phyloP scores from a whole-genome alignment of 2,888 invertebrate genomes.

The Limnephilus lunatus region DNA sequence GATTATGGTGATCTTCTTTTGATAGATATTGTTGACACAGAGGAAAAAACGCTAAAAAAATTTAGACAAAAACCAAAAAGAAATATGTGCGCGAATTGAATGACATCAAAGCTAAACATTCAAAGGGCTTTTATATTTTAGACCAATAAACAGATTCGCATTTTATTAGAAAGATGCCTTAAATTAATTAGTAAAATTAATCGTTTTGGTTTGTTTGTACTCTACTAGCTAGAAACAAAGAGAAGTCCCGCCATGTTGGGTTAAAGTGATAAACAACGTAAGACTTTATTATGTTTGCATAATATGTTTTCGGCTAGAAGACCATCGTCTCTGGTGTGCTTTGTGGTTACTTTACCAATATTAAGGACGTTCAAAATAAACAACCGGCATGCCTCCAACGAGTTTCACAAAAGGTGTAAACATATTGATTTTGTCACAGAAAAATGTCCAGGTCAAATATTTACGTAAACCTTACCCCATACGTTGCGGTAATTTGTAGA shows the following conservation, averaged over 20 bases:
- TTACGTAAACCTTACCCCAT: not conserved
- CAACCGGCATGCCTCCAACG: not conserved
- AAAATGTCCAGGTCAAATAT: slow-evolving; percentile 19
- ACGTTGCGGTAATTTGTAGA: not conserved
- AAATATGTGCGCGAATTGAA: not conserved
- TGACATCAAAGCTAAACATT: too few species aligned
- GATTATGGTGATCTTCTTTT: not conserved
- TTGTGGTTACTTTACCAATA: slow-evolving; percentile 28
- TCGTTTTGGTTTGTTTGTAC: not conserved
- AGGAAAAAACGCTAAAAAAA: too few species aligned
- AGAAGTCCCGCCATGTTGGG: not conserved
- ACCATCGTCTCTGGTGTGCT: not conserved
- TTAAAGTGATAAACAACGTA: not conserved
- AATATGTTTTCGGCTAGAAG: slow-evolving; percentile 6
- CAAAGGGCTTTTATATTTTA: not conserved
- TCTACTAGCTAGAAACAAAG: not conserved
- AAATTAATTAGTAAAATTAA: not conserved
- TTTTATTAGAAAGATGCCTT: not conserved
- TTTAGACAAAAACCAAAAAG: not conserved
- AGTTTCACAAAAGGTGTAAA: slow-evolving; percentile 16
- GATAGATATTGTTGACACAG: not conserved
- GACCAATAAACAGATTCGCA: not conserved
- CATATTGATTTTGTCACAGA: slow-evolving; percentile 28
- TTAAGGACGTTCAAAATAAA: slow-evolving; percentile 12
- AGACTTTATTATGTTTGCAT: not conserved